phyloP scores from a whole-genome alignment of 2,888 invertebrate species.

The Horisme vitalbata region DNA sequence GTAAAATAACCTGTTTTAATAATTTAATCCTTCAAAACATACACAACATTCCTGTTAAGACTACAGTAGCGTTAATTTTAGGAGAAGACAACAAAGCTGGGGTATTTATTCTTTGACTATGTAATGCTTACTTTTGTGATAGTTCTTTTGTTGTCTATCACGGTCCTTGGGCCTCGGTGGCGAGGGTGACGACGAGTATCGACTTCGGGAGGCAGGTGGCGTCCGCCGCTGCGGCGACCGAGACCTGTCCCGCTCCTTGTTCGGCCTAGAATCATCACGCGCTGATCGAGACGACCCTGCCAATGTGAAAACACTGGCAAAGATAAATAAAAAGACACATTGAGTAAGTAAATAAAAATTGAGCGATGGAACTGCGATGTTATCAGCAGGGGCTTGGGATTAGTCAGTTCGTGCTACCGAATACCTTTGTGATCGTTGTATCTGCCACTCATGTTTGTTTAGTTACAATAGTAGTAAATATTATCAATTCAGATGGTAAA shows the following conservation, averaged over 20 bases:
- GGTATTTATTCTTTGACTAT: too few relatives aligned
- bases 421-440: slow-evolving; percentile 43
- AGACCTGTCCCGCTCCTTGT: slow-evolving; percentile 45
- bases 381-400: slow-evolving; percentile 15
- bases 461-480: slow-evolving; percentile 6
- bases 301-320: slow-evolving; percentile 90
- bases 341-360: slow-evolving; percentile 42
- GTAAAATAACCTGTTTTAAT: too few relatives aligned
- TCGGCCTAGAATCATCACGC: slow-evolving; percentile 80
- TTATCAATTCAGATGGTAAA: too few relatives aligned
- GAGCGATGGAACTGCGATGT: slow-evolving; percentile 19
- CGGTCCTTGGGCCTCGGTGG: slow-evolving; percentile 34
- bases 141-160: slow-evolving; percentile 42
- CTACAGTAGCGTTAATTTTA: too few relatives aligned
- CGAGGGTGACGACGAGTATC: slow-evolving; percentile 42
- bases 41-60: too few relatives aligned
- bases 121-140: slow-evolving; percentile 28
- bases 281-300: slow-evolving; percentile 85
- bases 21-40: too few relatives aligned
- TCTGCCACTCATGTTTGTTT: slow-evolving; percentile 39
- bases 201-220: slow-evolving; percentile 55
- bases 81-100: too few relatives aligned
- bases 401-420: slow-evolving; percentile 27
- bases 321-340: slow-evolving; percentile 79
- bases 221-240: slow-evolving; percentile 42